Percentiles rank a stretch among this genome's conserved stretches.
phyloP scores from a whole-genome alignment of 2,888 invertebrate species.

The Drosophila nigricruria region DNA sequence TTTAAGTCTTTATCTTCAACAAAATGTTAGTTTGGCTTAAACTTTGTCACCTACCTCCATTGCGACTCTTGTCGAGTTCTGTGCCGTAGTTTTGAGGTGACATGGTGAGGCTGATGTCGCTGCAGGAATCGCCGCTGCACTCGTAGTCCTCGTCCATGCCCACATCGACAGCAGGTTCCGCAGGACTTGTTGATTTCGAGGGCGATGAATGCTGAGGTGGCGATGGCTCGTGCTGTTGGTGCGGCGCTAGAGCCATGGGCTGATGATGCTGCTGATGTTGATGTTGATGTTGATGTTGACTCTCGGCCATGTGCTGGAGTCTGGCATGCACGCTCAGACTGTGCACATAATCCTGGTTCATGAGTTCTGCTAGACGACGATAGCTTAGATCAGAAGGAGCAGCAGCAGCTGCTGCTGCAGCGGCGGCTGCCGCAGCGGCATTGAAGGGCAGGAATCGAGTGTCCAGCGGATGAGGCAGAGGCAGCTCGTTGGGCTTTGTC shows the following conservation, averaged over 20 bases:
- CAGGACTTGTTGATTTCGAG: constrained; percentile 62
- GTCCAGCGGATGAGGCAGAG: constrained; percentile 64
- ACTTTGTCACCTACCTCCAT: constrained; percentile 74
- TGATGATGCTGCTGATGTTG: constrained; percentile 47
- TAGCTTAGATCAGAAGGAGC: constrained; percentile 68
- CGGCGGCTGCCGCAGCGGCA: constrained; percentile 40
- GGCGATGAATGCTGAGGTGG: constrained; percentile 51
- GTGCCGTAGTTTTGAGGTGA: constrained; percentile 82
- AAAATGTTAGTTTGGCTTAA: not conserved
- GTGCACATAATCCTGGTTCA: constrained; percentile 78
- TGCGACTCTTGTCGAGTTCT: constrained; percentile 83
- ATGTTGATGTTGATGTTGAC: constrained; percentile 39
- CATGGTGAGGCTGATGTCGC: constrained; percentile 85
- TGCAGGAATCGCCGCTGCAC: constrained; percentile 85
- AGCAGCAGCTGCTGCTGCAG: constrained; percentile 43
- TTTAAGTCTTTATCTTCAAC: not conserved
- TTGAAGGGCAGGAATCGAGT: constrained; percentile 76
- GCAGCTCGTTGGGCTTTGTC: constrained; percentile 44
- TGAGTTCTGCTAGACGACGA: constrained; percentile 69
- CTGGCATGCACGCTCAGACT: constrained; percentile 76
- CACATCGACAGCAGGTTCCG: constrained; percentile 76
- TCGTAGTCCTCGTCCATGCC: constrained; percentile 84
- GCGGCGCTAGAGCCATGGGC: not conserved
- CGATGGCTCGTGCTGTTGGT: constrained; percentile 24
- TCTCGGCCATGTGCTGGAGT: constrained; percentile 63